Base-by-base conservation (phyloP, 2,113 vertebrate species). In the Eurypyga helias region DNA sequence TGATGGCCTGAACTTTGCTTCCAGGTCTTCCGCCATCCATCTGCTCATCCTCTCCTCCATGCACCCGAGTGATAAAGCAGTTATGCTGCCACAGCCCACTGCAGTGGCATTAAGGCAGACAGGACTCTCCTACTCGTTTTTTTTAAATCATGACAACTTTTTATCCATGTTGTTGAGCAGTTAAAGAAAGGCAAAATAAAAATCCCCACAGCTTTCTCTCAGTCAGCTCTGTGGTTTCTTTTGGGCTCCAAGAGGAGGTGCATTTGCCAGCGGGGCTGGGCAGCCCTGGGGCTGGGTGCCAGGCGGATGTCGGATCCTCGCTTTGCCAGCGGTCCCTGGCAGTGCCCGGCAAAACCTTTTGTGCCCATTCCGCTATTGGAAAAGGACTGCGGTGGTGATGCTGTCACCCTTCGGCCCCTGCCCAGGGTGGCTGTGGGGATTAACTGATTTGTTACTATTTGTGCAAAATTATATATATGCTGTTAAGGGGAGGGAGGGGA, bases 271-370 rank as follows among this genome's bases (percentile, higher is more conserved):
- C 9, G 10, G 65, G 81, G 61, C 89, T 36, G 93, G 79, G 80
- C 77, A n/a, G 89, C 62, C 38, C 1, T 2, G 12, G 78, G 81
- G 90, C 78, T 4, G 11, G 90, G 75, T 7, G 77, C 96, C 93
- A 91, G 96, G 93, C 25, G 62, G 73, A 85, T 69, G 89, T 95
- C 64, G 90, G 88, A 95, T 96, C 90, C 89, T 76, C 1, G 9
- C 87, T 1, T 31, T 96, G 96, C 92, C 96, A 91, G 89, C 13
- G 9, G 90, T n/a, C 51, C 52, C 89, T 8, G 41, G 89, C 91
- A 89, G 87, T 77, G 89, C 70, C 82, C 18, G 4, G 66, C 48
- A 58, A 86, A 81, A 76, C 65, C 90, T 83, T 96, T 90, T 95
- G 75, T 75, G 78, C 48, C 79, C 4, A 0, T 92, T 93, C 64